Evolutionary conservation across 2,113 vertebrate species (phyloP).

Genomic region (Apistogramma diplotaenia): DNA sequence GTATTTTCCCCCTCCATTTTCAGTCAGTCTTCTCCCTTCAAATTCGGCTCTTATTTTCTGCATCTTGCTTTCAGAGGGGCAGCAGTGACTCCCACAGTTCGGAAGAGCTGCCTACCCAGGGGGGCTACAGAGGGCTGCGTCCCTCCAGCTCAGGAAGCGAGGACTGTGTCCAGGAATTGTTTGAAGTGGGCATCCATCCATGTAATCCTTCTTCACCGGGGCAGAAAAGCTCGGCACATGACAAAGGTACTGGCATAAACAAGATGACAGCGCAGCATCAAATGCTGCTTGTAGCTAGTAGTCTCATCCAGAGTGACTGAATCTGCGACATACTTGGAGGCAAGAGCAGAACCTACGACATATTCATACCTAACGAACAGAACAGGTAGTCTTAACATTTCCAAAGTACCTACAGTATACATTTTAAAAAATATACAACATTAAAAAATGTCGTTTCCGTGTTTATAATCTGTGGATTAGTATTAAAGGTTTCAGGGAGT

Average conservation of each 20-base stretch:
- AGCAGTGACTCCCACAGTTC: conserved; percentile 71
- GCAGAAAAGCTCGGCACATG: conserved; percentile 7
- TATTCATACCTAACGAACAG: neutral
- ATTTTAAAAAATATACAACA: too few species aligned
- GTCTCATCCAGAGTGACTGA: neutral
- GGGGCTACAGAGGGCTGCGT: conserved; percentile 19
- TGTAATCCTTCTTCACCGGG: neutral
- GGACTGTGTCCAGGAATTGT: conserved; percentile 21
- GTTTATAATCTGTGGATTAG: neutral
- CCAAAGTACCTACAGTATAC: too few species aligned
- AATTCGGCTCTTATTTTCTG: neutral
- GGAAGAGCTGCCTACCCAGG: conserved; percentile 54
- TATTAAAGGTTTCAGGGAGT: neutral
- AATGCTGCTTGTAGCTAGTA: neutral
- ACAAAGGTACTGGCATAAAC: conserved; percentile 36
- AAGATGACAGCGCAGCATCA: neutral
- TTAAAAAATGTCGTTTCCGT: too few species aligned
- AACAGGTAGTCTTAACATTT: too few species aligned
- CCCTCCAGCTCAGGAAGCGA: conserved; percentile 51
- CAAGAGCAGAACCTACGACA: neutral
- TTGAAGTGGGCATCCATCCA: conserved; percentile 22
- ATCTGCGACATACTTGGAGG: neutral
- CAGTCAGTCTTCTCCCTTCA: conserved; percentile 37
- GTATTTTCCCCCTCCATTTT: neutral
- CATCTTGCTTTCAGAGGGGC: conserved; percentile 49